Base-by-base conservation (phyloP, 2,113 vertebrate species). In the Heteronetta atricapilla region DNA sequence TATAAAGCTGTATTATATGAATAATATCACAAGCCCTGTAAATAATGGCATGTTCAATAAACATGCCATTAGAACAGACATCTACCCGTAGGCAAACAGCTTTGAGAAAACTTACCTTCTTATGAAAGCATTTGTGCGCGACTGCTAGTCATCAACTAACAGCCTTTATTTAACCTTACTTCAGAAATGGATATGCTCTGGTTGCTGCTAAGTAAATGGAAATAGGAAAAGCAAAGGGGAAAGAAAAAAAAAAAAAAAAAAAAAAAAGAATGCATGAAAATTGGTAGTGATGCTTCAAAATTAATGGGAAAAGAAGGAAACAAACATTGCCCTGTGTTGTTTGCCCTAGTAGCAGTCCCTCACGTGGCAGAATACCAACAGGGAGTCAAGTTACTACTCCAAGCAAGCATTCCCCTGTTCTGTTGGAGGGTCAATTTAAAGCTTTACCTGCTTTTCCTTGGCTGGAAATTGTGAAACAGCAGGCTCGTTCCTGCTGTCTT, bases 101-200 rank as follows among this genome's bases (percentile, higher is more conserved):
- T 91, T 90, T 80, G 77, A 87, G 93, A 94, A 93, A 89, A 95
- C 82, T 90, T 83, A 94, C 28, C 88, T 96, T 94, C 72, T 88
- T 88, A 75, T 87, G 84, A 74, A 95, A 89, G 73, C 56, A 64
- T 91, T 92, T 91, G 40, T 38, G 80, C 23, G 36, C 87, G 79
- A 95, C 67, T 91, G 94, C 94, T 90, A 91, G 85, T 82, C 42
- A 86, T 82, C 82, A 85, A 31, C 90, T 76, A 96, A 82, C 38
- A 90, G 44, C 56, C 84, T 89, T 97, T 91, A 64, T 86, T 96
- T 33, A 83, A 89, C 75, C 60, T 86, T 84, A 68, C 64, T 56
- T 90, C 66, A 78, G 69, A 82, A 90, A 50, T 33, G 6, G 75
- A 40, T 94, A 44, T 74, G 74, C 60, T 91, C 22, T 82, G 63